These are phyloP conservation scores for Hippopotamyrus pictus DNA, from an alignment of 2,797 vertebrate genomes.

Conservation along the genomic window DNA sequence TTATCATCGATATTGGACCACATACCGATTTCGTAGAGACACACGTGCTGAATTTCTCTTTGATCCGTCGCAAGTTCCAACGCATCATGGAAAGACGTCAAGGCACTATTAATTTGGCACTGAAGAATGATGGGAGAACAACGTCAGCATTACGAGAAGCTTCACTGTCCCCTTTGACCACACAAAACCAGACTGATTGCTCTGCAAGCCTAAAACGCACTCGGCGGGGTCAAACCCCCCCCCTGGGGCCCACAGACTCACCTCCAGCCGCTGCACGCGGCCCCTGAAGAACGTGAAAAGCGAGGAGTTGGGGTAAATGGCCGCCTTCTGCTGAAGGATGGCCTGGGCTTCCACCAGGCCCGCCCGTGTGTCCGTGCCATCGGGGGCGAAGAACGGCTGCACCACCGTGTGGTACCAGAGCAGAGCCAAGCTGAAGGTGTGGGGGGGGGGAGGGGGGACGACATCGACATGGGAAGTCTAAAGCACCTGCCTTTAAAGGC, in stretches of 20 bases:
- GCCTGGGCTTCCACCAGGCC: constrained; percentile 88
- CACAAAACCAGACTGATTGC: not conserved
- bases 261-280: constrained; percentile 94
- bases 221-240: not conserved
- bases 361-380: constrained; percentile 79
- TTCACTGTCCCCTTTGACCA: too few species aligned
- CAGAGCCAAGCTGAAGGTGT: constrained; percentile 73
- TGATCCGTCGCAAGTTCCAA: constrained; percentile 89
- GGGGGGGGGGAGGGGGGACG: too few species aligned
- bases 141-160: not conserved
- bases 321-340: constrained; percentile 84
- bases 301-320: constrained; percentile 91
- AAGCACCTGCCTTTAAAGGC: not conserved
- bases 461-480: not conserved
- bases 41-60: constrained; percentile 96
- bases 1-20: not conserved
- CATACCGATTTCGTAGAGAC: constrained; percentile 95
- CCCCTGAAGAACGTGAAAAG: constrained; percentile 98
- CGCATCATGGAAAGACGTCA: constrained; percentile 87
- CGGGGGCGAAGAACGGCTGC: constrained; percentile 94
- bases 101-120: constrained; percentile 95
- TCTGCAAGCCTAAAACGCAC: not conserved
- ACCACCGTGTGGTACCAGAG: constrained; percentile 98
- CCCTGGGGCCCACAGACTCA: constrained; percentile 33
- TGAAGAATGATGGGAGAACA: constrained; percentile 43